Evolutionary conservation across 2,113 vertebrate species (phyloP).

Genomic region (Podiceps cristatus): DNA sequence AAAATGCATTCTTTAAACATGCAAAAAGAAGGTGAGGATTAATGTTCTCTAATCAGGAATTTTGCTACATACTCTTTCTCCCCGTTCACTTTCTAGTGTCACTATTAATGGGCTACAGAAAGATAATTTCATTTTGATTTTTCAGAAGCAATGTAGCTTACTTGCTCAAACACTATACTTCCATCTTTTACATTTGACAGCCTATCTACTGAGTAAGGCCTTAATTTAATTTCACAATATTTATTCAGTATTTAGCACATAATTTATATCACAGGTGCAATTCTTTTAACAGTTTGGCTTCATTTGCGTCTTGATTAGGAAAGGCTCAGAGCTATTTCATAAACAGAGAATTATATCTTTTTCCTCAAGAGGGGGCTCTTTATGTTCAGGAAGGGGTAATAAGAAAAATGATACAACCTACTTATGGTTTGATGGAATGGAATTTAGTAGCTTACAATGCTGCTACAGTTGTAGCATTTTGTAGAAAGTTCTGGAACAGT

Average conservation of each 20-base stretch:
- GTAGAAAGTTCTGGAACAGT: neutral
- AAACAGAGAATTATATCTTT: neutral
- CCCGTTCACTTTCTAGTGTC: neutral
- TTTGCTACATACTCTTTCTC: neutral
- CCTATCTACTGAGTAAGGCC: neutral
- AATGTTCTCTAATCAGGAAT: neutral
- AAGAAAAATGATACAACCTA: neutral
- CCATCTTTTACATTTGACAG: neutral
- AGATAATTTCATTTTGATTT: neutral
- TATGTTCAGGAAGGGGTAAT: neutral
- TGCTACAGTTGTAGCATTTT: neutral
- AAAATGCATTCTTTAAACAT: neutral
- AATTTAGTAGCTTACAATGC: neutral
- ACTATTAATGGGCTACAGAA: neutral
- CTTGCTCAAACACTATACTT: neutral
- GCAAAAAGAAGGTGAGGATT: neutral
- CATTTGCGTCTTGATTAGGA: neutral
- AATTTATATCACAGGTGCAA: neutral
- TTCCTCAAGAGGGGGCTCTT: neutral
- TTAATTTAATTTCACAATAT: slow-evolving; percentile 16
- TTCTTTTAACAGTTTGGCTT: neutral
- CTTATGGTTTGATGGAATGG: neutral
- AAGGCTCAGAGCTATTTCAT: neutral
- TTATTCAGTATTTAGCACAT: neutral
- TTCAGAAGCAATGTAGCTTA: neutral